phyloP scores from a whole-genome alignment of 2,113 vertebrate genomes.

The Megaceryle maxima region DNA sequence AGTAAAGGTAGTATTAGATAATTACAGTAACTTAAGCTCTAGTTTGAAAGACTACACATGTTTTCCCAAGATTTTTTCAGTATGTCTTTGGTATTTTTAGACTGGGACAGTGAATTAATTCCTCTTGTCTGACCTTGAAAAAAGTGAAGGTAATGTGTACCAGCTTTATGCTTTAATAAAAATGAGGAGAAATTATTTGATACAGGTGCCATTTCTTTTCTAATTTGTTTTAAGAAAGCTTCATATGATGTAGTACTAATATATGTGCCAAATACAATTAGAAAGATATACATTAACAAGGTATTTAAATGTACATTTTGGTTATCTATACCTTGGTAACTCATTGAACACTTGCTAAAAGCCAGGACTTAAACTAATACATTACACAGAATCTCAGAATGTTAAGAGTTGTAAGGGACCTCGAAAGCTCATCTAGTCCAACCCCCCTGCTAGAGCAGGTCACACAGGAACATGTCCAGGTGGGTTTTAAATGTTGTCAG shows the following conservation, averaged over 20 bases:
- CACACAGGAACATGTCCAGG: too few relatives aligned
- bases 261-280: neutral
- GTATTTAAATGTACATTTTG: neutral
- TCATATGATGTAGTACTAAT: neutral
- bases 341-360: neutral
- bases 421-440: too few relatives aligned
- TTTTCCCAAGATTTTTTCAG: neutral
- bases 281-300: neutral
- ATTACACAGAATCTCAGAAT: too few relatives aligned
- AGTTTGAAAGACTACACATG: neutral
- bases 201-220: neutral
- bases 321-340: neutral
- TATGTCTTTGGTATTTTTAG: neutral
- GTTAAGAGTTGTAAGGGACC: too few relatives aligned
- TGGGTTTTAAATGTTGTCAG: too few relatives aligned
- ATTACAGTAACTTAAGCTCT: neutral
- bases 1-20: neutral
- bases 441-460: too few relatives aligned
- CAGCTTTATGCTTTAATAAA: neutral
- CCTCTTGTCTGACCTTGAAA: neutral
- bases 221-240: neutral
- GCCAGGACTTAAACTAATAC: neutral
- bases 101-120: neutral
- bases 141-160: neutral
- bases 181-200: neutral